Evolutionary conservation across 2,888 invertebrate species (phyloP).

Genomic region (Eledone cirrhosa): DNA sequence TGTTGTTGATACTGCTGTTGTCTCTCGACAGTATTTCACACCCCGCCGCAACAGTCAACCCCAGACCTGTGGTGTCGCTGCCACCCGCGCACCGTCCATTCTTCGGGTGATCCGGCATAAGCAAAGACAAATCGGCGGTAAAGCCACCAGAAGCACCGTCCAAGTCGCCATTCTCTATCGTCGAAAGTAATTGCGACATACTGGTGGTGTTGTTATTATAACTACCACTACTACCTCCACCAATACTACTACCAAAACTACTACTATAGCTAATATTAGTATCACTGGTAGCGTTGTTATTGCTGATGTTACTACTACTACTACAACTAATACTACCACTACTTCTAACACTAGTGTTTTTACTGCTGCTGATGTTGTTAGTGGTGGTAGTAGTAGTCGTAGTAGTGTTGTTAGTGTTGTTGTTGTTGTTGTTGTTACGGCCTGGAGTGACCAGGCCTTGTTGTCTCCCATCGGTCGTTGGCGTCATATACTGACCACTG

Average conservation of each 20-base stretch:
- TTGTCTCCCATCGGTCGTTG: slow-evolving; percentile 22
- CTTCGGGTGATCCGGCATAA: not conserved
- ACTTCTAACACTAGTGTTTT: not conserved
- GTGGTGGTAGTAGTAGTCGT: slow-evolving; percentile 2
- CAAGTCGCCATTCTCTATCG: slow-evolving; percentile 18
- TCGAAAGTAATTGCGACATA: slow-evolving; percentile 4
- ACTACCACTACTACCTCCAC: not conserved
- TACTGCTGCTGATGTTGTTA: not conserved
- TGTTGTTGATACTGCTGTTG: no score
- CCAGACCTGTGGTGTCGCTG: not conserved
- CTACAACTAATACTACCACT: not conserved
- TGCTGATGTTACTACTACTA: not conserved
- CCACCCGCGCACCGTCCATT: not conserved
- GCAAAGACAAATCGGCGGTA: slow-evolving; percentile 15
- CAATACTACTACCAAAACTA: not conserved
- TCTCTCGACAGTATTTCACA: slow-evolving; percentile 16
- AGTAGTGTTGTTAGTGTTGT: not conserved
- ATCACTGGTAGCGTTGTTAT: not conserved
- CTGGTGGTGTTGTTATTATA: not conserved
- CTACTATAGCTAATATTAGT: not conserved
- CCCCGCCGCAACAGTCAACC: not conserved
- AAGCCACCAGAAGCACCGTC: not conserved
- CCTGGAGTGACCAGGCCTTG: not conserved
- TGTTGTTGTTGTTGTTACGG: not conserved
- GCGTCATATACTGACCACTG: not conserved